Percentiles rank a stretch among this genome's conserved stretches.
phyloP scores from a whole-genome alignment of 1,140 invertebrate genomes.

The Centruroides sculpturatus region DNA sequence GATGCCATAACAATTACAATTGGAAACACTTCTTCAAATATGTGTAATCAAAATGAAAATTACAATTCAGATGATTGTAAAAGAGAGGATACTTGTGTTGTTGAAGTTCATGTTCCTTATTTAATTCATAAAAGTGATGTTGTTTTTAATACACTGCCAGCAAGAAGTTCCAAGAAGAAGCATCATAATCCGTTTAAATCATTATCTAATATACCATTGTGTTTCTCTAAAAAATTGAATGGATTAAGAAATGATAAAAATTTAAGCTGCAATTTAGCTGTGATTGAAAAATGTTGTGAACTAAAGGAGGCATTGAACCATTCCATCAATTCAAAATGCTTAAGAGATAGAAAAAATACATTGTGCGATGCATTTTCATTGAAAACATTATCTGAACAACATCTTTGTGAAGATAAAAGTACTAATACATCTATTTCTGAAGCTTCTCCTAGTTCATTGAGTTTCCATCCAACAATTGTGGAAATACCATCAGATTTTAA shows the following conservation, averaged over 20 bases:
- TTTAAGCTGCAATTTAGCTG: slow-evolving; percentile 6
- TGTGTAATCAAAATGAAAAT: slow-evolving; percentile 1
- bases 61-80: slow-evolving; percentile 3
- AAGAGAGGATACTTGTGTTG: slow-evolving; percentile 14
- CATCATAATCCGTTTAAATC: slow-evolving; percentile 13
- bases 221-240: slow-evolving; percentile 12
- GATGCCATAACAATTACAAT: slow-evolving; percentile 16
- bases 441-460: slow-evolving; percentile 9
- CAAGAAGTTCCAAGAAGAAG: slow-evolving; percentile 9
- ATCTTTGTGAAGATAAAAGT: slow-evolving; percentile 1
- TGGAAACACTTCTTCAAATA: slow-evolving; percentile 3
- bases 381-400: background rate
- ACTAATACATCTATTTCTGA: background rate
- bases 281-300: slow-evolving; percentile 12
- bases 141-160: slow-evolving; percentile 7
- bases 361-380: background rate
- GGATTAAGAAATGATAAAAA: slow-evolving; percentile 5
- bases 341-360: background rate
- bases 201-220: slow-evolving; percentile 14
- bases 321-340: background rate
- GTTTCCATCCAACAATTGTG: slow-evolving; percentile 13
- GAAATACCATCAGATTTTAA: slow-evolving; percentile 15
- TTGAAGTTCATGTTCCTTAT: slow-evolving; percentile 18
- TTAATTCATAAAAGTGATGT: slow-evolving; percentile 7
- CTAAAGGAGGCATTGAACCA: background rate